Conservation (phyloP, 2,888 invertebrate genomes). For the Tenthredo notha region DNA sequence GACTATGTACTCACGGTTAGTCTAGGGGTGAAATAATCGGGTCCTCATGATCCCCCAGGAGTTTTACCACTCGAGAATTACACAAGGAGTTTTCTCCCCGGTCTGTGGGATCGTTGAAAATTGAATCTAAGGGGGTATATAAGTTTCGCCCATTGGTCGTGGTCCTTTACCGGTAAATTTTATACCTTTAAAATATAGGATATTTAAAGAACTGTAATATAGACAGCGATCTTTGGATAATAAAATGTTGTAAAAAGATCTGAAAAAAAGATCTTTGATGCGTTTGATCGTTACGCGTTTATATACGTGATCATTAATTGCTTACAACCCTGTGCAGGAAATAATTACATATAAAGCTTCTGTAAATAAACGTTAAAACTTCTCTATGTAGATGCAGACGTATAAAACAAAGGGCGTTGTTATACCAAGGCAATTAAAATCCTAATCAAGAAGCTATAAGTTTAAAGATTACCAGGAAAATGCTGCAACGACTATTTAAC, state of each 20-base stretch:
- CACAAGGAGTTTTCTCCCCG: constrained; percentile 4
- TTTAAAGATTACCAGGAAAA: background rate
- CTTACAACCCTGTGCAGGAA: background rate
- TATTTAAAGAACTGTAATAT: background rate
- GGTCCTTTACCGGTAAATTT: background rate
- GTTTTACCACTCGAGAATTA: constrained; percentile 26
- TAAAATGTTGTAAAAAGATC: background rate
- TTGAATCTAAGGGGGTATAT: constrained; percentile 5
- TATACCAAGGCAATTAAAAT: constrained; percentile 5
- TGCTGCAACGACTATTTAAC: background rate
- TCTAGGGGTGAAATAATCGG: constrained; percentile 22
- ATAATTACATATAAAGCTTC: background rate
- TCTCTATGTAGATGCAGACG: background rate
- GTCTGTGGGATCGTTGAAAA: background rate
- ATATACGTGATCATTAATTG: background rate
- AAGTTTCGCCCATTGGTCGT: background rate
- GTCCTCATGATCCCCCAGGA: constrained; percentile 13
- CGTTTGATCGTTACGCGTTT: too few relatives aligned
- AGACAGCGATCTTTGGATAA: background rate
- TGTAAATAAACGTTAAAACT: constrained; percentile 8
- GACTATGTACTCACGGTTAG: constrained; percentile 2
- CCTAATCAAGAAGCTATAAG: background rate
- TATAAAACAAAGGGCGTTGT: background rate
- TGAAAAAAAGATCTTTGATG: background rate
- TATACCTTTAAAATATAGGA: background rate